phyloP scores from a whole-genome alignment of 2,113 vertebrate genomes.

The Lonchura striata region DNA sequence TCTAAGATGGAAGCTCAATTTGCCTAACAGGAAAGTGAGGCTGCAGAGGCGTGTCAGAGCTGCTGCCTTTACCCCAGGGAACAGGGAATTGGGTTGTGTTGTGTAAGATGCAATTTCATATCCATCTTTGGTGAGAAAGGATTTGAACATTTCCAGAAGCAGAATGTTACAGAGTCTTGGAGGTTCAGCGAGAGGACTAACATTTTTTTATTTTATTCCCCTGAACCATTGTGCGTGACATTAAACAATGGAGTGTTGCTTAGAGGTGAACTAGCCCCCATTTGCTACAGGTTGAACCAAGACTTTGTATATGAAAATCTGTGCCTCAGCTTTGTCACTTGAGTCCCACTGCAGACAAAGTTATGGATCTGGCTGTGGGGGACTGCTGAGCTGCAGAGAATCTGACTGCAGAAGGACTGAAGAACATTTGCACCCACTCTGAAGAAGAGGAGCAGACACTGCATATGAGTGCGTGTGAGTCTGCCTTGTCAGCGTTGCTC shows the following conservation, averaged over 20 bases:
- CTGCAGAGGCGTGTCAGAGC: not conserved
- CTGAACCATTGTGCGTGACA: not conserved
- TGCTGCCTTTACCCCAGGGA: not conserved
- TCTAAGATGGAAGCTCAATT: not conserved
- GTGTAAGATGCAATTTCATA: not conserved
- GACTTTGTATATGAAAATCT: not conserved
- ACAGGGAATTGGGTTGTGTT: not conserved
- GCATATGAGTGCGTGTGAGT: rapidly evolving
- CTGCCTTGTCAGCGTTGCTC: not conserved
- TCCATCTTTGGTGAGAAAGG: not conserved
- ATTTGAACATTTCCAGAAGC: not conserved
- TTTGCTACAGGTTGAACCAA: not conserved
- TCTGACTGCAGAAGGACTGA: not conserved
- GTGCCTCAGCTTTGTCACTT: not conserved
- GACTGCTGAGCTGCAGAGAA: not conserved
- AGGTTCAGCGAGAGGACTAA: not conserved
- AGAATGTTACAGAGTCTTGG: not conserved
- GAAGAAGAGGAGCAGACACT: not conserved
- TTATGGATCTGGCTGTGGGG: not conserved
- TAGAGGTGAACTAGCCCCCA: not conserved
- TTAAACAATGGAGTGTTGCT: not conserved
- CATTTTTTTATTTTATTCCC: not conserved
- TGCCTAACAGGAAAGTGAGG: not conserved
- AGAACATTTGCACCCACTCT: not conserved
- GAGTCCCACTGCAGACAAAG: not conserved